Percentiles rank a stretch among this genome's conserved stretches.
Evolutionary conservation across 92 coral and sea anemone species (phyloP).

Genomic region (Chrysogorgia sp.): DNA sequence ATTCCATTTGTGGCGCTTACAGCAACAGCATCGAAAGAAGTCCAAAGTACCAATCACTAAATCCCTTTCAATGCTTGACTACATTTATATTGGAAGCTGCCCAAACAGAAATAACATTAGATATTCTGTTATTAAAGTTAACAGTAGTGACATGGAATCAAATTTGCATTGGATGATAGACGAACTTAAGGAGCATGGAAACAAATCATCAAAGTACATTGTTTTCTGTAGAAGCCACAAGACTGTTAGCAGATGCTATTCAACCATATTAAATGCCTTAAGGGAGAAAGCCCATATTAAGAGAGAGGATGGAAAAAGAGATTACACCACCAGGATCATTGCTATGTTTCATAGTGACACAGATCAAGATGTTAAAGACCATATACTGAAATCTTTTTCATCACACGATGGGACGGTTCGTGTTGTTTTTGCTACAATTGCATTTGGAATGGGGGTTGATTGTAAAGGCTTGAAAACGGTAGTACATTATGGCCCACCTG

Average conservation of each 20-base stretch:
- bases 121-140: too few relatives aligned
- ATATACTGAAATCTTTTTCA: slow-evolving; percentile 18
- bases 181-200: slow-evolving; percentile 14
- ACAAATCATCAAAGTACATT: not conserved
- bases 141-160: too few relatives aligned
- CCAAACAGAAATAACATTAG: too few relatives aligned
- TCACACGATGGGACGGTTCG: slow-evolving; percentile 5
- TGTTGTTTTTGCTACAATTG: slow-evolving; percentile 36
- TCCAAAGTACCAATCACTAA: too few relatives aligned
- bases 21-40: too few relatives aligned
- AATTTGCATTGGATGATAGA: too few relatives aligned
- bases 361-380: slow-evolving; percentile 16
- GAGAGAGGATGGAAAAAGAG: not conserved
- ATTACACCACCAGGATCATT: not conserved
- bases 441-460: too few relatives aligned
- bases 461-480: too few relatives aligned
- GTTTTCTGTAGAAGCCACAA: slow-evolving; percentile 10
- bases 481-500: too few relatives aligned
- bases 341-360: slow-evolving; percentile 25
- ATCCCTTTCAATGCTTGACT: too few relatives aligned
- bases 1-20: too few relatives aligned
- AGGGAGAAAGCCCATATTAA: slow-evolving; percentile 15
- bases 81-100: too few relatives aligned
- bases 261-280: slow-evolving; percentile 2
- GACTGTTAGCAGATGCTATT: not conserved